Evolutionary conservation across 2,797 vertebrate species (phyloP).

Genomic region (Cichlasoma orientale): DNA sequence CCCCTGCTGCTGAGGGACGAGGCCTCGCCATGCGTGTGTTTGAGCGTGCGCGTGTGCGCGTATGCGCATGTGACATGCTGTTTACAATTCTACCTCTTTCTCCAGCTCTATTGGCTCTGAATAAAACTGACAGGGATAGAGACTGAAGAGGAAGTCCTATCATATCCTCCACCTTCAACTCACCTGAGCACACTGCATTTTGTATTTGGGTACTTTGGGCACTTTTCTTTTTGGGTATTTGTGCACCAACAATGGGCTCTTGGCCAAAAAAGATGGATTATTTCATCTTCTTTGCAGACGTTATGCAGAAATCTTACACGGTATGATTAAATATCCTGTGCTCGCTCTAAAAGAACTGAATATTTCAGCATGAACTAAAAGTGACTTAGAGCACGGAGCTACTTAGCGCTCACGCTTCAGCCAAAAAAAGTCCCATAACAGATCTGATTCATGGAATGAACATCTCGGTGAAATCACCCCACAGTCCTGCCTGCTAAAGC

Average conservation of each 20-base stretch:
- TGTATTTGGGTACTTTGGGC: constrained; percentile 7
- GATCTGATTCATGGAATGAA: constrained; percentile 65
- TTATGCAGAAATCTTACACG: constrained; percentile 33
- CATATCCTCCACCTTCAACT: constrained; percentile 17
- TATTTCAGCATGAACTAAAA: constrained; percentile 60
- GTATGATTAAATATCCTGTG: constrained; percentile 34
- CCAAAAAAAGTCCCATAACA: constrained; percentile 54
- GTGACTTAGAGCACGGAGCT: constrained; percentile 46
- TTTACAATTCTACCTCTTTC: constrained; percentile 59
- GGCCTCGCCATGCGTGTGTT: constrained; percentile 56
- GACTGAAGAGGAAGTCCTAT: constrained; percentile 41
- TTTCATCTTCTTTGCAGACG: constrained; percentile 29
- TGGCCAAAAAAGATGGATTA: constrained; percentile 16
- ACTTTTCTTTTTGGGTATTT: constrained; percentile 17
- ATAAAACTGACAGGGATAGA: constrained; percentile 53
- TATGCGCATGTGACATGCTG: constrained; percentile 48
- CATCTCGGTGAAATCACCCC: constrained; percentile 57
- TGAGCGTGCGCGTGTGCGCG: constrained; percentile 36
- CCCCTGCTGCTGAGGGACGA: constrained; percentile 76
- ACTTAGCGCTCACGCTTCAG: constrained; percentile 46
- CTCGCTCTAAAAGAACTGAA: constrained; percentile 50
- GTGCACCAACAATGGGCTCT: constrained; percentile 10
- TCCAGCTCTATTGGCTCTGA: constrained; percentile 46
- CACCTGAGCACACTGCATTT: constrained; percentile 1
- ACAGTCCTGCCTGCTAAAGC: constrained; percentile 62